phyloP scores from a whole-genome alignment of 2,113 vertebrate species.

The Siniperca knerii region DNA sequence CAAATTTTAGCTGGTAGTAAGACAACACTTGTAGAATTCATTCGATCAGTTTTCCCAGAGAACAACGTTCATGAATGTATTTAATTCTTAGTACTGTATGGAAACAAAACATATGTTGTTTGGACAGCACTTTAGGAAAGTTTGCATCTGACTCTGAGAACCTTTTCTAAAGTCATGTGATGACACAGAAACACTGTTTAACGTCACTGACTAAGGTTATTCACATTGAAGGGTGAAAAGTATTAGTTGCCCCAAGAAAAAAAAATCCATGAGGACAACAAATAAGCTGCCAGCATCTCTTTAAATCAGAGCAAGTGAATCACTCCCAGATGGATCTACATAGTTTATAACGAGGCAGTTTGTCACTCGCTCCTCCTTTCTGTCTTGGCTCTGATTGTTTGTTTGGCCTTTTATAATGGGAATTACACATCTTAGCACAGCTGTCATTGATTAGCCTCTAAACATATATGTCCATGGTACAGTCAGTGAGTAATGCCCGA shows the following conservation, averaged over 20 bases:
- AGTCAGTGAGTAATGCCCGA: background rate
- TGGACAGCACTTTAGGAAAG: background rate
- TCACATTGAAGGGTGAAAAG: conserved; percentile 8
- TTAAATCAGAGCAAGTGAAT: conserved; percentile 51
- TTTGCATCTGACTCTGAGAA: background rate
- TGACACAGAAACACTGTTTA: conserved; percentile 12
- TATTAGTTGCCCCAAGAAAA: conserved; percentile 14
- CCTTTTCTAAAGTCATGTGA: background rate
- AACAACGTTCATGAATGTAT: background rate
- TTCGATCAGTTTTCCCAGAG: background rate
- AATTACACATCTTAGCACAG: conserved; percentile 19
- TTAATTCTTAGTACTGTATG: background rate
- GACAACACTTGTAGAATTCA: conserved; percentile 2
- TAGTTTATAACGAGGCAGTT: background rate
- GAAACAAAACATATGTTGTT: background rate
- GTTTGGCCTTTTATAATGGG: conserved; percentile 38
- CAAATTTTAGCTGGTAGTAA: background rate
- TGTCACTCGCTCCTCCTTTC: conserved; percentile 44
- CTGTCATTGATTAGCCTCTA: conserved; percentile 31
- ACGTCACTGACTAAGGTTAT: background rate
- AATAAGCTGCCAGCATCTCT: conserved; percentile 30
- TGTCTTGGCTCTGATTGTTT: conserved; percentile 49
- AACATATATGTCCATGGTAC: background rate
- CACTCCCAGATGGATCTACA: conserved; percentile 57
- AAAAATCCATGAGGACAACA: conserved; percentile 40